A percentile compares a stretch with the other conserved stretches of the same genome.
These are phyloP conservation scores for Drosophila saltans DNA, from an alignment of 1,140 invertebrate genomes.

Conservation along the genomic window DNA sequence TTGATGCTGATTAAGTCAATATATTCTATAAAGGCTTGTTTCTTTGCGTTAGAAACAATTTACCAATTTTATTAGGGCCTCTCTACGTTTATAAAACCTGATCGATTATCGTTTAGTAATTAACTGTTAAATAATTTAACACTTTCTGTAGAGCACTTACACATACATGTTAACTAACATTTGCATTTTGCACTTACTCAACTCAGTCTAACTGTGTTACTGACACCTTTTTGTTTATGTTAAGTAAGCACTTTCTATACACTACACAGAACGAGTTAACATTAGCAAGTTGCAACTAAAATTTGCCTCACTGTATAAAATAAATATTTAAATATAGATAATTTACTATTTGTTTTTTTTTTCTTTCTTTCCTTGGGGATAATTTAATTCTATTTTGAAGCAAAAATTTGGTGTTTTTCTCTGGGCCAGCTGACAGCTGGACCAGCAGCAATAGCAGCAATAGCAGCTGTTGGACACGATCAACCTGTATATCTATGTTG, in stretches of 20 bases:
- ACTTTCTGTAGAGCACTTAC: too few relatives aligned
- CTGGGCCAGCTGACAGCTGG: neutral
- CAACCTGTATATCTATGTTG: neutral
- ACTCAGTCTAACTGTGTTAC: too few relatives aligned
- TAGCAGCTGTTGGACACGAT: conserved; percentile 4
- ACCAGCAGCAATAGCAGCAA: neutral
- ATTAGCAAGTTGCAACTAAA: neutral
- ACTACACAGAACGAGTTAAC: neutral
- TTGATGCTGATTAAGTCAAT: too few relatives aligned
- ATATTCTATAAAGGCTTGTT: too few relatives aligned
- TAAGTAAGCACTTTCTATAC: neutral
- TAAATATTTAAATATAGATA: conserved; percentile 9
- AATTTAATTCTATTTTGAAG: neutral
- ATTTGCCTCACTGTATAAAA: neutral
- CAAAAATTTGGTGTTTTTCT: neutral
- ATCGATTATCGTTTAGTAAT: too few relatives aligned
- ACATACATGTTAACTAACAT: too few relatives aligned
- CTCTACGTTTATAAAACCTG: too few relatives aligned
- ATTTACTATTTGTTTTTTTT: neutral
- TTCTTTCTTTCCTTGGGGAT: neutral
- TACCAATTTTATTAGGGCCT: too few relatives aligned
- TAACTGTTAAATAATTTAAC: too few relatives aligned
- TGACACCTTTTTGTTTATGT: too few relatives aligned
- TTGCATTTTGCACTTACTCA: too few relatives aligned
- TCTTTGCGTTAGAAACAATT: too few relatives aligned